Evolutionary conservation across 23 tunicate genomes (phyloP).

Genomic region (Trididemnum clinides): DNA sequence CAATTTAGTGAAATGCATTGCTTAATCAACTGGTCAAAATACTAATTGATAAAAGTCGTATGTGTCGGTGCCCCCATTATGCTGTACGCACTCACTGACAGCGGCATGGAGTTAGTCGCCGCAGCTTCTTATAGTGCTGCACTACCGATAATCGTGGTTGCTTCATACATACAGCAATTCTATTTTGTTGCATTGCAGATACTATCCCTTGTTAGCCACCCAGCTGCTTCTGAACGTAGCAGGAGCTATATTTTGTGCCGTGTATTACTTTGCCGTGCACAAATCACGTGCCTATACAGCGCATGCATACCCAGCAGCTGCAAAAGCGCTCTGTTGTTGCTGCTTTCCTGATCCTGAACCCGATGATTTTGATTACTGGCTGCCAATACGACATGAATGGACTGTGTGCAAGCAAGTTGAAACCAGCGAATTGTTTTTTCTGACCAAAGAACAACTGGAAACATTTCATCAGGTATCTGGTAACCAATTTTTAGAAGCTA

Average conservation of each 20-base stretch:
- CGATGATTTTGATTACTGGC: constrained; percentile 36
- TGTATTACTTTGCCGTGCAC: constrained; percentile 78
- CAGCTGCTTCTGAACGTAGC: constrained; percentile 46
- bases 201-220: constrained; percentile 58
- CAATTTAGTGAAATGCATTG: too few species aligned
- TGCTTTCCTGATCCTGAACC: background rate
- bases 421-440: constrained; percentile 85
- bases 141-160: too few species aligned
- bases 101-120: too few species aligned
- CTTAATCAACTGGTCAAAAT: too few species aligned
- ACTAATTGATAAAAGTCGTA: too few species aligned
- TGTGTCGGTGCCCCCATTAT: too few species aligned
- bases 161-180: too few species aligned
- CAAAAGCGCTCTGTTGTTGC: constrained; percentile 50
- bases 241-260: constrained; percentile 54
- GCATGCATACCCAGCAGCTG: constrained; percentile 73
- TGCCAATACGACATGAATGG: constrained; percentile 56
- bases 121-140: too few species aligned
- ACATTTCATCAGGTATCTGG: constrained; percentile 39
- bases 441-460: constrained; percentile 52
- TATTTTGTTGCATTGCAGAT: constrained; percentile 28
- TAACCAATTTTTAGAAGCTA: too few species aligned
- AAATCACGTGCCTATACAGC: constrained; percentile 69
- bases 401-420: constrained; percentile 93
- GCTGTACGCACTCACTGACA: too few species aligned